These are phyloP conservation scores for Chloropsis cyanopogon DNA, from an alignment of 2,113 vertebrate genomes.

Conservation along the genomic window DNA sequence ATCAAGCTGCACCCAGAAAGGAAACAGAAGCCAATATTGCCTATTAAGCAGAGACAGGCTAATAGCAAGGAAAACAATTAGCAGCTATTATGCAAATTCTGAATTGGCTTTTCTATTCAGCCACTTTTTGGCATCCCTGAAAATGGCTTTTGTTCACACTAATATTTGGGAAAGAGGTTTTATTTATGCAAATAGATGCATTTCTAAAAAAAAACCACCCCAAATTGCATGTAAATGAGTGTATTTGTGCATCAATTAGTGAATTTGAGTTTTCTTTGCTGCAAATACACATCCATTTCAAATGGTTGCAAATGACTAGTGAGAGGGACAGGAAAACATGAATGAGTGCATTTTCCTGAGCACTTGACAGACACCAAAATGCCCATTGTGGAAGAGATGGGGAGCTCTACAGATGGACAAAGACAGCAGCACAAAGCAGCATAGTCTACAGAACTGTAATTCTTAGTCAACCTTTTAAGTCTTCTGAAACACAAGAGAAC, in stretches of 20 bases:
- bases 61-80: slow-evolving; percentile 30
- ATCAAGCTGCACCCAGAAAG: not conserved
- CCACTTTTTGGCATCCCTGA: not conserved
- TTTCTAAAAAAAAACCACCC: not conserved
- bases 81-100: slow-evolving; percentile 44
- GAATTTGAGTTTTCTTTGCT: slow-evolving; percentile 20
- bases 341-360: slow-evolving; percentile 21
- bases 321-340: not conserved
- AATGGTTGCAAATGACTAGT: not conserved
- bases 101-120: slow-evolving; percentile 25
- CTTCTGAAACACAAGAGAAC: not conserved
- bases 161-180: slow-evolving; percentile 34
- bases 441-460: not conserved
- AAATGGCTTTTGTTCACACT: slow-evolving; percentile 22
- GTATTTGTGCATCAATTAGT: slow-evolving; percentile 46
- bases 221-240: slow-evolving; percentile 51
- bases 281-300: slow-evolving; percentile 40
- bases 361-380: slow-evolving; percentile 4
- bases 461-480: not conserved
- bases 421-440: not conserved
- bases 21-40: not conserved
- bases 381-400: not conserved
- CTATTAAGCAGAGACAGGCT: not conserved
- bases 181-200: slow-evolving; percentile 62
- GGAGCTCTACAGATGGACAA: not conserved